Conservation (phyloP, 1,140 invertebrate species). For the Hycleus cichorii region DNA sequence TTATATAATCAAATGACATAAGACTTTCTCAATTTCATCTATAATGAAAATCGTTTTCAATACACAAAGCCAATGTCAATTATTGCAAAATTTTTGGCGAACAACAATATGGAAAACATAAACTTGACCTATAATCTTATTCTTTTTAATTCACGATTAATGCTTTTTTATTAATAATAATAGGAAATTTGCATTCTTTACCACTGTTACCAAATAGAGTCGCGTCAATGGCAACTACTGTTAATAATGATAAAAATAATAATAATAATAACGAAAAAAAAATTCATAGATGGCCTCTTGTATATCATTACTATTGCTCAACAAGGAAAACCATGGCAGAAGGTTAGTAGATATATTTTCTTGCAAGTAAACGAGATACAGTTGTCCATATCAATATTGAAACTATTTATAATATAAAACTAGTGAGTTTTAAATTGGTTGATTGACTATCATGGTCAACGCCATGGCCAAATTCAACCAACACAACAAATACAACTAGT, state of each 20-base stretch:
- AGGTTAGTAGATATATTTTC: conserved; percentile 29
- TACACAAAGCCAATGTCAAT: too few relatives aligned
- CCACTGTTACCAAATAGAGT: conserved; percentile 25
- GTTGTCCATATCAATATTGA: conserved; percentile 9
- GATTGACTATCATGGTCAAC: conserved; percentile 31
- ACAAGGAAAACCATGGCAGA: conserved; percentile 34
- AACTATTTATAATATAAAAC: too few relatives aligned
- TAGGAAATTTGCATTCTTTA: conserved; percentile 8
- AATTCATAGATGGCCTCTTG: conserved; percentile 28
- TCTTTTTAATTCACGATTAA: too few relatives aligned
- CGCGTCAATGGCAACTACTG: conserved; percentile 27
- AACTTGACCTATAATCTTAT: too few relatives aligned
- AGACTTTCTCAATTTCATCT: too few relatives aligned
- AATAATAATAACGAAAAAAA: conserved; percentile 8
- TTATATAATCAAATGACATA: too few relatives aligned
- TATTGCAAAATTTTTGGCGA: too few relatives aligned
- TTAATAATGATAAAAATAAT: neutral
- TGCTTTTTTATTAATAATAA: too few relatives aligned
- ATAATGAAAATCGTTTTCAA: too few relatives aligned
- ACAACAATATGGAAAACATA: too few relatives aligned
- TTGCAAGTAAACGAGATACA: conserved; percentile 22
- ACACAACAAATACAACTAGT: neutral
- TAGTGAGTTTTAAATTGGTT: conserved; percentile 6
- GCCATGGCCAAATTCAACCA: conserved; percentile 24
- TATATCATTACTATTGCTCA: conserved; percentile 31